These are phyloP conservation scores for Hofmannophila pseudospretella DNA, from an alignment of 2,888 invertebrate genomes.

Conservation along the genomic window DNA sequence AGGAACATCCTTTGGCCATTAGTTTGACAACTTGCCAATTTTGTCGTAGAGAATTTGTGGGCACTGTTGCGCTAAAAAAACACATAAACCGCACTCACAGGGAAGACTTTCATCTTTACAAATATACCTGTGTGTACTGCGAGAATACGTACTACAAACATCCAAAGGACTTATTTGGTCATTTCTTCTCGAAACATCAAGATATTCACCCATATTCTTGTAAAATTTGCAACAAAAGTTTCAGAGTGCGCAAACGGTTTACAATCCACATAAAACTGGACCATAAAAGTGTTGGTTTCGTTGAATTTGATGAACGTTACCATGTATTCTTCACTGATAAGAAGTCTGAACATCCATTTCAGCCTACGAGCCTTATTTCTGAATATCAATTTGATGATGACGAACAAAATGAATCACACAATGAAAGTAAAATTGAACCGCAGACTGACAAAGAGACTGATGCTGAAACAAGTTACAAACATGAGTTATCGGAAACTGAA, in stretches of 20 bases:
- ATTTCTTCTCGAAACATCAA: conserved; percentile 48
- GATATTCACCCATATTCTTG: conserved; percentile 53
- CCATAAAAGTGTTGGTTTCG: conserved; percentile 51
- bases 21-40: conserved; percentile 39
- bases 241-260: conserved; percentile 46
- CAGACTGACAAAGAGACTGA: conserved; percentile 3
- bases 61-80: conserved; percentile 32
- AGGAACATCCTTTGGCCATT: conserved; percentile 34
- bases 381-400: conserved; percentile 11
- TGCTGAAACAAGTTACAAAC: neutral
- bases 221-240: conserved; percentile 49
- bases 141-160: conserved; percentile 41
- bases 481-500: neutral
- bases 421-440: neutral
- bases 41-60: conserved; percentile 49
- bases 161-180: conserved; percentile 53
- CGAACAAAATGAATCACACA: conserved; percentile 2
- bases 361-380: conserved; percentile 21
- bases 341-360: conserved; percentile 44
- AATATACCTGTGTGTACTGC: conserved; percentile 52
- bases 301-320: conserved; percentile 57
- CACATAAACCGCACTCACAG: conserved; percentile 46
- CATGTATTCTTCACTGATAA: conserved; percentile 53
- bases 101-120: conserved; percentile 42
- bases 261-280: conserved; percentile 58